Conservation (phyloP, 2,888 invertebrate species). For the Synergus laeviventris region DNA sequence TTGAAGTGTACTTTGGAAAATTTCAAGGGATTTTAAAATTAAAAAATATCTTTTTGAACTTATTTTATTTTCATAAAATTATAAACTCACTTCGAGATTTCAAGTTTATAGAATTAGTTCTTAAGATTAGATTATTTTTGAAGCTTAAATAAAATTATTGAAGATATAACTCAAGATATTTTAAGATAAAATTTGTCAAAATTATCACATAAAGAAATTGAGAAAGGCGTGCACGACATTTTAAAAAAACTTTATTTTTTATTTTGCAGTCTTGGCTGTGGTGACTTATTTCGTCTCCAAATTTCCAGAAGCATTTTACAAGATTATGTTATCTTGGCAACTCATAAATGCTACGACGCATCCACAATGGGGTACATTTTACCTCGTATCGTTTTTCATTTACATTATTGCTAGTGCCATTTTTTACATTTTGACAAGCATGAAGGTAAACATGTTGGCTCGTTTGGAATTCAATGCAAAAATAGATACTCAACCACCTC, state of each 20-base stretch:
- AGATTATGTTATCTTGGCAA: background rate
- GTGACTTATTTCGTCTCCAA: constrained; percentile 10
- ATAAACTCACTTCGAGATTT: too few relatives aligned
- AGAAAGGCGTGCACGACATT: background rate
- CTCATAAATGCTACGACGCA: background rate
- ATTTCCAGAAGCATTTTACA: constrained; percentile 6
- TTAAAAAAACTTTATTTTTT: background rate
- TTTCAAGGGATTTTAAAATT: too few relatives aligned
- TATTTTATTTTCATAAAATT: too few relatives aligned
- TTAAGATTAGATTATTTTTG: too few relatives aligned
- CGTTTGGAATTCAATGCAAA: background rate
- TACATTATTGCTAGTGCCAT: constrained; percentile 3
- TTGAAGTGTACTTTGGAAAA: too few relatives aligned
- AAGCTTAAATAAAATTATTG: too few relatives aligned
- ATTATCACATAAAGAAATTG: background rate
- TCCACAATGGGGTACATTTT: constrained; percentile 14
- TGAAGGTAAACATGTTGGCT: constrained; percentile 4
- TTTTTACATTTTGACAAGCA: background rate
- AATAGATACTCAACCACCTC: background rate
- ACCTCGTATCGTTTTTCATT: background rate
- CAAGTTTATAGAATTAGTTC: too few relatives aligned
- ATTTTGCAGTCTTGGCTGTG: constrained; percentile 9
- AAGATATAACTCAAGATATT: too few relatives aligned
- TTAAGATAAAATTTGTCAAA: too few relatives aligned
- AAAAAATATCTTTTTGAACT: too few relatives aligned